These are phyloP conservation scores for Dicycla oo DNA, from an alignment of 2,888 invertebrate species.

Conservation along the genomic window DNA sequence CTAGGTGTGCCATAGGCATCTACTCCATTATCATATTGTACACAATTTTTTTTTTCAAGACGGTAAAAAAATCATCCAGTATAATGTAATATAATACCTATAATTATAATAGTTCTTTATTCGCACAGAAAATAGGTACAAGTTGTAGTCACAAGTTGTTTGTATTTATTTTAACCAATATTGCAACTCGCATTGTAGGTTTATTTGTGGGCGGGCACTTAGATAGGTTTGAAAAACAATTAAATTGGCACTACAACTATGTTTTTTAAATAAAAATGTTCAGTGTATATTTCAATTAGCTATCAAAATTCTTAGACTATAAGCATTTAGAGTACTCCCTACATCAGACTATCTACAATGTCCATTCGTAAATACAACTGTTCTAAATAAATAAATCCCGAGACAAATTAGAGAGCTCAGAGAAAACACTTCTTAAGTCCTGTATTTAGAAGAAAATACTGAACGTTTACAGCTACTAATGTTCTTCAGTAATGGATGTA, in stretches of 20 bases:
- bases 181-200: background rate
- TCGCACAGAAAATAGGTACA: too few species aligned
- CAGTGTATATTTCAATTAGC: background rate
- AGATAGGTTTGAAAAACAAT: background rate
- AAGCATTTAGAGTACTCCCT: constrained; percentile 20
- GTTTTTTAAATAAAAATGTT: background rate
- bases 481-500: constrained; percentile 14
- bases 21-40: too few species aligned
- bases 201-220: background rate
- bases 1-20: too few species aligned
- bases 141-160: background rate
- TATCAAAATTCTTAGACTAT: constrained; percentile 24
- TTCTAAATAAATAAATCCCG: constrained; percentile 58
- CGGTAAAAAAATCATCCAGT: too few species aligned
- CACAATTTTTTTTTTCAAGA: too few species aligned
- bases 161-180: background rate
- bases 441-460: constrained; percentile 52
- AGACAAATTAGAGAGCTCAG: constrained; percentile 37
- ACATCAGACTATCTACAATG: constrained; percentile 16
- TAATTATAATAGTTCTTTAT: too few species aligned
- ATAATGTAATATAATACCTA: too few species aligned
- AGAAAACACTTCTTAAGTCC: constrained; percentile 36
- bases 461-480: constrained; percentile 39
- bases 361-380: constrained; percentile 28
- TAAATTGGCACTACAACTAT: background rate